Evolutionary conservation across 23 tunicate species (phyloP).

Genomic region (Styela clava): DNA sequence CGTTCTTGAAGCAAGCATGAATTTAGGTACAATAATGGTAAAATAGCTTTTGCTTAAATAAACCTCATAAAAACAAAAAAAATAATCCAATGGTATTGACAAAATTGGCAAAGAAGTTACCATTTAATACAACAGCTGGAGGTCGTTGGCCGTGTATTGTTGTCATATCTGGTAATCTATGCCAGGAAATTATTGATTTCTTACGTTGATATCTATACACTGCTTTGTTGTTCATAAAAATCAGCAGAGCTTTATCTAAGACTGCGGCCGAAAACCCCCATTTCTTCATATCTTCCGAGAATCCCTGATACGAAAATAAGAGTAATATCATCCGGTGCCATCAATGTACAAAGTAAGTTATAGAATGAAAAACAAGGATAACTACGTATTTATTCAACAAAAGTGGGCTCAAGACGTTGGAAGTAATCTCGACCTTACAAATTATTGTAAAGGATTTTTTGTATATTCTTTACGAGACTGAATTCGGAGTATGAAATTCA

Average conservation of each 20-base stretch:
- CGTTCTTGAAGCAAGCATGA: too few species aligned
- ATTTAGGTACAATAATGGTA: too few species aligned
- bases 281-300: conserved; percentile 12
- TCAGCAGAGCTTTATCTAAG: neutral
- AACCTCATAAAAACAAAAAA: too few species aligned
- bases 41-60: too few species aligned
- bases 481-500: too few species aligned
- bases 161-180: conserved; percentile 6
- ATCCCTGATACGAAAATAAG: conserved; percentile 21
- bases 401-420: too few species aligned
- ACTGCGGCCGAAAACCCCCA: conserved; percentile 19
- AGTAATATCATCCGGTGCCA: neutral
- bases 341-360: neutral
- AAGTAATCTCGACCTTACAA: too few species aligned
- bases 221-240: conserved; percentile 23
- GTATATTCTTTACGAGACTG: too few species aligned
- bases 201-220: conserved; percentile 6
- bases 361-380: neutral
- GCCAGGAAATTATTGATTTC: neutral
- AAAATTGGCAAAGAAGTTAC: too few species aligned
- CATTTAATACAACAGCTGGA: conserved; percentile 17
- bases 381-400: too few species aligned
- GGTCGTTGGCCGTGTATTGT: conserved; percentile 18
- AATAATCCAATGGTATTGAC: too few species aligned
- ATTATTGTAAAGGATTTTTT: too few species aligned